phyloP scores from a whole-genome alignment of 2,888 invertebrate genomes.

The Fragum fragum region DNA sequence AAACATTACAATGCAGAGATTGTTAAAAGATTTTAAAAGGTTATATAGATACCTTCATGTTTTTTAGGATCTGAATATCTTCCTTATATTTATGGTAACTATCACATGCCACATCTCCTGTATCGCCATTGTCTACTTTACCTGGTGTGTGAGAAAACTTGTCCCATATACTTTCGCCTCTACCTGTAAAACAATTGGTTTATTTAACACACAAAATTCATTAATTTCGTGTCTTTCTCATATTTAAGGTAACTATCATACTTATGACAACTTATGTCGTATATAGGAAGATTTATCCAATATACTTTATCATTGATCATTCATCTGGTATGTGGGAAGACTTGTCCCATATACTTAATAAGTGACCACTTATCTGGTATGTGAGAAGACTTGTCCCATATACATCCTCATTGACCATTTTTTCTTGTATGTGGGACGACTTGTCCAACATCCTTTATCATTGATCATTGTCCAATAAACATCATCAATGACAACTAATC shows the following conservation, averaged over 20 bases:
- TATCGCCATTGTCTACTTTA: conserved; percentile 87
- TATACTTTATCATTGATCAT: conserved; percentile 87
- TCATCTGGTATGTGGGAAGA: conserved; percentile 89
- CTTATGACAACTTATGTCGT: conserved; percentile 88
- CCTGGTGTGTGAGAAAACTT: conserved; percentile 89
- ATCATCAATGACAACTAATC: conserved; percentile 87
- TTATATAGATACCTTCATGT: conserved; percentile 76
- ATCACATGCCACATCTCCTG: conserved; percentile 90
- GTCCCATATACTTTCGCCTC: conserved; percentile 88
- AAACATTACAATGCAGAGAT: too few species aligned
- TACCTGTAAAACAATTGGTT: conserved; percentile 69
- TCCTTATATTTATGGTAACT: conserved; percentile 90
- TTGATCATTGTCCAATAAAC: too few species aligned
- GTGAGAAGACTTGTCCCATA: conserved; percentile 89
- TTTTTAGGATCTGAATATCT: conserved; percentile 89
- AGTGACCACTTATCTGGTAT: conserved; percentile 88
- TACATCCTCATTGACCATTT: conserved; percentile 85
- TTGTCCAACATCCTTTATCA: conserved; percentile 88
- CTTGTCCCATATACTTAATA: conserved; percentile 88
- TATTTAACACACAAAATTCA: background rate
- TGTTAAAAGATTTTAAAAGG: too few species aligned
- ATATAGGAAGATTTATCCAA: conserved; percentile 89
- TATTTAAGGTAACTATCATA: conserved; percentile 4
- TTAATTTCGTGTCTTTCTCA: background rate
- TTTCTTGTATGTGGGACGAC: conserved; percentile 88